Percentiles rank a stretch among this genome's conserved stretches.
phyloP scores from a whole-genome alignment of 2,888 invertebrate species.

The Pachydiplax longipennis region DNA sequence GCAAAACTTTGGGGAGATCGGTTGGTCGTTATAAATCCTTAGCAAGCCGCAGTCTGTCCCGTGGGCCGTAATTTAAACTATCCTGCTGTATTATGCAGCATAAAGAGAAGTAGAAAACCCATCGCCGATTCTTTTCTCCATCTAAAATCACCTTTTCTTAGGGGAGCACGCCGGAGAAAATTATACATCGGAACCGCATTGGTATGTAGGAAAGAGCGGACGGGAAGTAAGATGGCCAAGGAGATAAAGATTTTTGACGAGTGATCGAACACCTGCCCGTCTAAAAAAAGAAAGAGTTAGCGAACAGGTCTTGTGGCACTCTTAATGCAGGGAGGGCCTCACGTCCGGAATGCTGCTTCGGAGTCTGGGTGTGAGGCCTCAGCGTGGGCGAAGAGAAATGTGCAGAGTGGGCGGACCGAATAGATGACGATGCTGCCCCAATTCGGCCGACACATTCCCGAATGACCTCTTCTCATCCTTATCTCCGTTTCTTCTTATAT shows the following conservation, averaged over 20 bases:
- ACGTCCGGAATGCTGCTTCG: not conserved
- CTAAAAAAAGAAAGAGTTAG: not conserved
- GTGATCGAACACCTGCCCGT: conserved; percentile 7
- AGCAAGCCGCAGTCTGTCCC: too few relatives aligned
- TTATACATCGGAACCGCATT: not conserved
- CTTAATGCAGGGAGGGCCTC: not conserved
- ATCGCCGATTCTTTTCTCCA: too few relatives aligned
- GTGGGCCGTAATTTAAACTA: too few relatives aligned
- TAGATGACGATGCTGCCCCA: not conserved
- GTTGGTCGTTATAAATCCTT: too few relatives aligned
- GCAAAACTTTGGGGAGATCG: too few relatives aligned
- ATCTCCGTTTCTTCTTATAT: not conserved
- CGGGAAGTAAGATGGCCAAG: not conserved
- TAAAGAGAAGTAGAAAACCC: too few relatives aligned
- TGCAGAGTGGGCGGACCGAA: not conserved
- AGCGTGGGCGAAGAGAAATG: not conserved
- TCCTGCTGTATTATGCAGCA: too few relatives aligned
- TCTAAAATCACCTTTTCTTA: too few relatives aligned
- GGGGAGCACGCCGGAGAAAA: not conserved
- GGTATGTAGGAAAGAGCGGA: not conserved
- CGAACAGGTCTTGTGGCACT: not conserved
- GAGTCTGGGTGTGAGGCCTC: not conserved
- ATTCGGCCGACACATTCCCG: not conserved
- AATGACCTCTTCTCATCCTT: too few relatives aligned
- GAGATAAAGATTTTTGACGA: conserved; percentile 6